Evolutionary conservation across 2,888 invertebrate genomes (phyloP).

Genomic region (Galerucella pusilla): DNA sequence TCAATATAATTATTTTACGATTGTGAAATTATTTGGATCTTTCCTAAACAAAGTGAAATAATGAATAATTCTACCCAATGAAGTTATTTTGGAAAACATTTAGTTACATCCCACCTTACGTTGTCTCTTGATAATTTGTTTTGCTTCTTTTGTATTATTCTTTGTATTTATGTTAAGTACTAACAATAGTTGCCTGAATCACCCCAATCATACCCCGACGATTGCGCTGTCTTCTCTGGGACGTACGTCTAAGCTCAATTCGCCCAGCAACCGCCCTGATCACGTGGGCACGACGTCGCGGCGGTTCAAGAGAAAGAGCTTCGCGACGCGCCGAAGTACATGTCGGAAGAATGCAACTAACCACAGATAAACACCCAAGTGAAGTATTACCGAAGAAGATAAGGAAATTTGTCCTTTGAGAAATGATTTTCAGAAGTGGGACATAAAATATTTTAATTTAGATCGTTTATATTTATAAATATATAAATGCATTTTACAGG

Average conservation of each 20-base stretch:
- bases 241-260: slow-evolving; percentile 48
- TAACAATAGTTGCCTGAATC: slow-evolving; percentile 15
- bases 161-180: no score
- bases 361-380: slow-evolving; percentile 50
- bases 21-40: no score
- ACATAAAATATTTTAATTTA: not conserved
- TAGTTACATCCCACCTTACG: no score
- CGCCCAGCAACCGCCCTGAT: slow-evolving; percentile 56
- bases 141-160: no score
- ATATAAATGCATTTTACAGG: not conserved
- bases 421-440: slow-evolving; percentile 12
- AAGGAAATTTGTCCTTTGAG: slow-evolving; percentile 11
- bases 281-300: slow-evolving; percentile 54
- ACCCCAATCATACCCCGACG: slow-evolving; percentile 37
- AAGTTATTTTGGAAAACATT: no score
- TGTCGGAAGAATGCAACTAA: slow-evolving; percentile 52
- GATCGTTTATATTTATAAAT: not conserved
- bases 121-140: no score
- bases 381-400: slow-evolving; percentile 41
- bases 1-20: no score
- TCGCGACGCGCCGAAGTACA: slow-evolving; percentile 41
- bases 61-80: no score
- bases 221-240: slow-evolving; percentile 44
- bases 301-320: slow-evolving; percentile 49
- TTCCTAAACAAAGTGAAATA: no score